Conservation (phyloP, 2,888 invertebrate genomes). For the Sarcophaga variegata region DNA sequence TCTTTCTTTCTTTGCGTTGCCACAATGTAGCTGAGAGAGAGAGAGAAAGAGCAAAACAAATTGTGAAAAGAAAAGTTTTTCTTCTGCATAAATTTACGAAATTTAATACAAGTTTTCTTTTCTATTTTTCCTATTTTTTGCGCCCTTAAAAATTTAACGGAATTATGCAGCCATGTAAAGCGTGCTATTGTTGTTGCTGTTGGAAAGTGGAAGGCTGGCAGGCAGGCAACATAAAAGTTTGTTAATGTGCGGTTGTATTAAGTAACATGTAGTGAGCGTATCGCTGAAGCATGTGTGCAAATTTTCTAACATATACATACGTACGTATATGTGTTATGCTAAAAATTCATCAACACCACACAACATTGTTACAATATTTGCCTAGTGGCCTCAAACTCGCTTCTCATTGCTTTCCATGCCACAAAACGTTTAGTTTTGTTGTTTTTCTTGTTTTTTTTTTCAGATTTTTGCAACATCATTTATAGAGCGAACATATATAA, state of each 20-base stretch:
- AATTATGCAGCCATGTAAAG: conserved; percentile 26
- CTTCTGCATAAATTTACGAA: conserved; percentile 26
- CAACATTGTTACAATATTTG: conserved; percentile 31
- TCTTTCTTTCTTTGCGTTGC: conserved; percentile 15
- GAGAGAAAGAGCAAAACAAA: not conserved
- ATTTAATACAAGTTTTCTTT: not conserved
- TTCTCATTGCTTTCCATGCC: not conserved
- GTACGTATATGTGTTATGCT: not conserved
- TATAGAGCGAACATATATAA: not conserved
- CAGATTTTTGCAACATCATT: conserved; percentile 33
- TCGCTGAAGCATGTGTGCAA: not conserved
- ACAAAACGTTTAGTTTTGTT: not conserved
- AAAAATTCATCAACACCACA: conserved; percentile 28
- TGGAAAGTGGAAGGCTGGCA: not conserved
- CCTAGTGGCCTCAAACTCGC: not conserved
- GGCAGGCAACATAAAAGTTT: conserved; percentile 10
- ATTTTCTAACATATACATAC: conserved; percentile 2
- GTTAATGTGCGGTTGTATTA: not conserved
- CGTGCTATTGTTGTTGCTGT: conserved; percentile 1
- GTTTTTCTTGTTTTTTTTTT: not conserved
- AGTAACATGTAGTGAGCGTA: not conserved
- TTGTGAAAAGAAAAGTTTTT: not conserved
- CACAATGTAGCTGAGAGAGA: not conserved
- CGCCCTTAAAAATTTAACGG: conserved; percentile 15
- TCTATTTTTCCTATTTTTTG: not conserved